A percentile compares a stretch with the other conserved stretches of the same genome.
Conservation (phyloP, 2,113 vertebrate species). For the Mugil cephalus region DNA sequence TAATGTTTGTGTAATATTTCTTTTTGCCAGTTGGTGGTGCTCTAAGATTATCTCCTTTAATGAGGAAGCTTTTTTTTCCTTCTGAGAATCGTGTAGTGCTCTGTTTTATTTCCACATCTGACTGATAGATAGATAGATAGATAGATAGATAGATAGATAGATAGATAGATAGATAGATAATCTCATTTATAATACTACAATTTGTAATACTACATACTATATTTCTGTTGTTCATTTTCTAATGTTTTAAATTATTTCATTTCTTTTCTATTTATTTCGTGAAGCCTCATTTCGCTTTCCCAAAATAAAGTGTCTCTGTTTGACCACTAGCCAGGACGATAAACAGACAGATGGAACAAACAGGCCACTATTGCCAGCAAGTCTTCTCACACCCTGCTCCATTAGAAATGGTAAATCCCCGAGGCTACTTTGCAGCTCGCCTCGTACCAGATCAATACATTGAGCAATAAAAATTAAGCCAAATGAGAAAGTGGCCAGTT, state of each 20-base stretch:
- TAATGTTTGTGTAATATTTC: conserved; percentile 64
- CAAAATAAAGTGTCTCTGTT: conserved; percentile 22
- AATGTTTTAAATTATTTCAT: too few species aligned
- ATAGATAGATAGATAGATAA: conserved; percentile 6
- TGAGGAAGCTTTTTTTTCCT: neutral
- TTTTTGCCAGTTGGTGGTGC: conserved; percentile 75
- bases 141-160: conserved; percentile 13
- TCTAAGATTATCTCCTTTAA: conserved; percentile 61
- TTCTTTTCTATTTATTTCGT: too few species aligned
- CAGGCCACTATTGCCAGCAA: conserved; percentile 39
- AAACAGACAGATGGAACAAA: conserved; percentile 59
- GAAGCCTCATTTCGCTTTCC: neutral
- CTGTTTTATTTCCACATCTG: neutral
- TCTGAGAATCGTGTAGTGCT: neutral
- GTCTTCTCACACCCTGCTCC: conserved; percentile 34
- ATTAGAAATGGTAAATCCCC: conserved; percentile 49
- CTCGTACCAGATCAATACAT: conserved; percentile 63
- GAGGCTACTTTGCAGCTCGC: conserved; percentile 52
- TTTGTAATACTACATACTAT: too few species aligned
- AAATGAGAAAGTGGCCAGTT: conserved; percentile 56
- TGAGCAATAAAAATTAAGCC: conserved; percentile 61
- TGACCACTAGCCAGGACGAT: conserved; percentile 47
- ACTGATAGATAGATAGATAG: neutral
- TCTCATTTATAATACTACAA: too few species aligned
- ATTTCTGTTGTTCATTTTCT: too few species aligned